Evolutionary conservation across 2,888 invertebrate genomes (phyloP).

Genomic region (Bellardia pandia): DNA sequence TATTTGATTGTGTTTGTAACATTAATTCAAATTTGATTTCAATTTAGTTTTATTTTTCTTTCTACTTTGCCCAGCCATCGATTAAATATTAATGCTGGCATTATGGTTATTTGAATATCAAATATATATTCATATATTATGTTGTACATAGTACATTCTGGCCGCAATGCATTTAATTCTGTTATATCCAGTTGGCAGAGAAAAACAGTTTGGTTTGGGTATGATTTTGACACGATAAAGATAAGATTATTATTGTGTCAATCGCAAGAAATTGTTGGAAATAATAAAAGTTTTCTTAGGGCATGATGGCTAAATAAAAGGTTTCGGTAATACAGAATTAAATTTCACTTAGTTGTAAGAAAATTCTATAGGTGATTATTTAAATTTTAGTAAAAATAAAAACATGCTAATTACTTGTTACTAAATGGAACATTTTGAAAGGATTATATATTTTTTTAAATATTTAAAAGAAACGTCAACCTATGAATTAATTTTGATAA

Average conservation of each 20-base stretch:
- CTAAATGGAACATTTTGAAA: neutral
- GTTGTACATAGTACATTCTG: neutral
- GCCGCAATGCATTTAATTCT: slow-evolving; percentile 2
- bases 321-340: no score
- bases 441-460: neutral
- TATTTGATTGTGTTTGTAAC: neutral
- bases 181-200: slow-evolving; percentile 17
- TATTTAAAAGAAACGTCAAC: slow-evolving; percentile 10
- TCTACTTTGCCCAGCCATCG: slow-evolving; percentile 18
- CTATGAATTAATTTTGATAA: slow-evolving; percentile 21
- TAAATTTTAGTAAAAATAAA: neutral
- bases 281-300: neutral
- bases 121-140: no score
- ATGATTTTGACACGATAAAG: slow-evolving; percentile 61
- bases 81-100: slow-evolving; percentile 50
- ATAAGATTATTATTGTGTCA: slow-evolving; percentile 70
- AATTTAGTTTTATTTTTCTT: slow-evolving; percentile 21
- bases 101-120: slow-evolving; percentile 33
- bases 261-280: slow-evolving; percentile 56
- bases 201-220: slow-evolving; percentile 36
- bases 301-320: neutral
- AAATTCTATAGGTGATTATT: no score
- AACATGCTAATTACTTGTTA: neutral
- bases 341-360: neutral
- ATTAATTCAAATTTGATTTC: slow-evolving; percentile 30